phyloP scores from a whole-genome alignment of 2,797 vertebrate genomes.

The Hemibagrus guttatus region DNA sequence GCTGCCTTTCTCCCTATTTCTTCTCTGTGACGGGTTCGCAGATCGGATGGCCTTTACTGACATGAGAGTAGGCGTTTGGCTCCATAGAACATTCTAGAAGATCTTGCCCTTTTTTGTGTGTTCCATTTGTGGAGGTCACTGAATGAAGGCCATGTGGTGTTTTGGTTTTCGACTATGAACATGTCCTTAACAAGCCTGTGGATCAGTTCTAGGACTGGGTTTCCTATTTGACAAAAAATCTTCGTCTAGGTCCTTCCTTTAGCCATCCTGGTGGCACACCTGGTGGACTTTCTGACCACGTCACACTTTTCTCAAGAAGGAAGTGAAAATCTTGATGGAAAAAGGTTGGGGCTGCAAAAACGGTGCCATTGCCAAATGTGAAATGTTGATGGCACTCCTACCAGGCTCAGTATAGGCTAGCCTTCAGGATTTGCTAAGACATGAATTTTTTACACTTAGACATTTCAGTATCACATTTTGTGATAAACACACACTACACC shows the following conservation, averaged over 20 bases:
- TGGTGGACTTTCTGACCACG: slow-evolving; percentile 45
- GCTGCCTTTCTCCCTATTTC: slow-evolving; percentile 62
- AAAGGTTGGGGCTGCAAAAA: slow-evolving; percentile 22
- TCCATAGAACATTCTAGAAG: slow-evolving; percentile 49
- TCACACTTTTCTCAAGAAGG: slow-evolving; percentile 42
- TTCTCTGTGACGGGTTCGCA: slow-evolving; percentile 51
- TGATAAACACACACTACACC: slow-evolving; percentile 20
- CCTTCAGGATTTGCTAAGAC: slow-evolving; percentile 25
- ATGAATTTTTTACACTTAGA: slow-evolving; percentile 34
- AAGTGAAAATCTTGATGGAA: slow-evolving; percentile 42
- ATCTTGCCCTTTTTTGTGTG: slow-evolving; percentile 29
- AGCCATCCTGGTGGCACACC: not conserved
- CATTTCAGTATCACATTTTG: slow-evolving; percentile 18
- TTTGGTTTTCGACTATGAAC: slow-evolving; percentile 34
- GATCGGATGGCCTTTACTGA: slow-evolving; percentile 44
- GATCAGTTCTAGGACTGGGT: slow-evolving; percentile 42
- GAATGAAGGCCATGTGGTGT: slow-evolving; percentile 34
- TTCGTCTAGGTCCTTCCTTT: slow-evolving; percentile 28
- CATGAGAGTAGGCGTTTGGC: slow-evolving; percentile 23
- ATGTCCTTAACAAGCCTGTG: slow-evolving; percentile 26
- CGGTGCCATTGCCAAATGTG: slow-evolving; percentile 30
- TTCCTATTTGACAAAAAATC: slow-evolving; percentile 41
- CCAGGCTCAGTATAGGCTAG: slow-evolving; percentile 27
- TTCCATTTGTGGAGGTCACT: slow-evolving; percentile 33
- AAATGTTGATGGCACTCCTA: slow-evolving; percentile 39